phyloP scores from a whole-genome alignment of 2,888 invertebrate species.

The Trachelus troglodyta region DNA sequence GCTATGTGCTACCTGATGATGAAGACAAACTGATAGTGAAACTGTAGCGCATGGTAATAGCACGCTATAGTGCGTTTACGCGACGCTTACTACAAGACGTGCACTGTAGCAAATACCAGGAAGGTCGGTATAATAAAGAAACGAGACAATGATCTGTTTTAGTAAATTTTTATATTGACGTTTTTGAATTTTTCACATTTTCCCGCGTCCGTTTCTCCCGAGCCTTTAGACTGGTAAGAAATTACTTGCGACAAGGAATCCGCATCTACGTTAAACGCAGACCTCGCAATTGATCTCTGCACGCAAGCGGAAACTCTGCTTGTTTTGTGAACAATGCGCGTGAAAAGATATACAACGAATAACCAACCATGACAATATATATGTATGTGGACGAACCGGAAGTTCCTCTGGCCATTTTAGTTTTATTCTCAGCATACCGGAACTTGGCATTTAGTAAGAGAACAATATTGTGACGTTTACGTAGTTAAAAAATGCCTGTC shows the following conservation, averaged over 20 bases:
- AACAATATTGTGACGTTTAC: background rate
- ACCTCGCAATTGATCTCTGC: constrained; percentile 22
- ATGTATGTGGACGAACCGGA: background rate
- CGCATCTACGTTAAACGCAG: background rate
- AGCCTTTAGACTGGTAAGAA: background rate
- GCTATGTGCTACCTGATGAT: too few relatives aligned
- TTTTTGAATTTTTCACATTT: too few relatives aligned
- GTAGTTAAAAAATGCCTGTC: too few relatives aligned
- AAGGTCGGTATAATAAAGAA: too few relatives aligned
- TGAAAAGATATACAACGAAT: constrained; percentile 19
- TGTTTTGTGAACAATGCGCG: constrained; percentile 32
- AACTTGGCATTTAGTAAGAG: background rate
- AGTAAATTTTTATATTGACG: background rate
- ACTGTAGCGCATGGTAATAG: too few relatives aligned
- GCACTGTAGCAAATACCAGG: too few relatives aligned
- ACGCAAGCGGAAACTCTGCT: constrained; percentile 40
- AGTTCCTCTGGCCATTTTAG: too few relatives aligned
- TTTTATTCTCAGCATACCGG: too few relatives aligned
- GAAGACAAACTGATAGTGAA: too few relatives aligned
- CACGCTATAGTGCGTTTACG: too few relatives aligned
- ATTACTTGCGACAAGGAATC: background rate
- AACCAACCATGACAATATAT: background rate
- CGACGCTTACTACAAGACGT: too few relatives aligned
- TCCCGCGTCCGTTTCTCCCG: background rate
- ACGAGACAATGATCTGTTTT: too few relatives aligned